These are phyloP conservation scores for Romanomermis culicivorax DNA, from an alignment of 2,888 invertebrate genomes.

Conservation along the genomic window DNA sequence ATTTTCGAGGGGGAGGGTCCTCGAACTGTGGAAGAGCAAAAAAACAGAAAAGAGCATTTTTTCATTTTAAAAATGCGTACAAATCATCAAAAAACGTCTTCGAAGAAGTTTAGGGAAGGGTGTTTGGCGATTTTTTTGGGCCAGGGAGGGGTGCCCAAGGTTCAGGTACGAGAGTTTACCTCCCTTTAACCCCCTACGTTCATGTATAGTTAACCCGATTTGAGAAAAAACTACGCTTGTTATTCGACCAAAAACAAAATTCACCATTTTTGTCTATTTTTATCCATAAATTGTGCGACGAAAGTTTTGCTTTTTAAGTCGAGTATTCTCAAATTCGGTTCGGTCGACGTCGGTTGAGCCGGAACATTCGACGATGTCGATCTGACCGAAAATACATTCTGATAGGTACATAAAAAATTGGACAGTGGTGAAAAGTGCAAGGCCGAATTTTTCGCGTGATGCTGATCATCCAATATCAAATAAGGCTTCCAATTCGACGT, in stretches of 20 bases:
- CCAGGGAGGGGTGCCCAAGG: neutral
- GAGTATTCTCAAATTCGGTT: conserved; percentile 23
- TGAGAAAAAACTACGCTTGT: too few relatives aligned
- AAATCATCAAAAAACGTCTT: too few relatives aligned
- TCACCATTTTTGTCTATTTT: conserved; percentile 7
- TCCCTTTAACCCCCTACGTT: too few relatives aligned
- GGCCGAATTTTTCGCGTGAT: conserved; percentile 16
- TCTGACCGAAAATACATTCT: conserved; percentile 19
- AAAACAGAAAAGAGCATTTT: too few relatives aligned
- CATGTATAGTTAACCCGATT: too few relatives aligned
- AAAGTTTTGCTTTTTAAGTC: conserved; percentile 17
- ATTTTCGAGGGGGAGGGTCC: too few relatives aligned
- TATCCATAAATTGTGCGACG: conserved; percentile 14
- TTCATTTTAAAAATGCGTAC: too few relatives aligned
- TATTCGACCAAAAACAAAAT: neutral
- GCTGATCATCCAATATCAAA: conserved; percentile 10
- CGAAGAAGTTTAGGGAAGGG: neutral
- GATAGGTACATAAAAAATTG: conserved; percentile 19
- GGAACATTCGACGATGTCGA: neutral
- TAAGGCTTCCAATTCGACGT: neutral
- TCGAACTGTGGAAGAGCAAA: too few relatives aligned
- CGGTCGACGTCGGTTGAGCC: conserved; percentile 15
- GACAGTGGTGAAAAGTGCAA: conserved; percentile 24
- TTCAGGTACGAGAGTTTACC: too few relatives aligned
- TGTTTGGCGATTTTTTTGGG: neutral